phyloP scores from a whole-genome alignment of 2,797 vertebrate species.

The Parambassis ranga region DNA sequence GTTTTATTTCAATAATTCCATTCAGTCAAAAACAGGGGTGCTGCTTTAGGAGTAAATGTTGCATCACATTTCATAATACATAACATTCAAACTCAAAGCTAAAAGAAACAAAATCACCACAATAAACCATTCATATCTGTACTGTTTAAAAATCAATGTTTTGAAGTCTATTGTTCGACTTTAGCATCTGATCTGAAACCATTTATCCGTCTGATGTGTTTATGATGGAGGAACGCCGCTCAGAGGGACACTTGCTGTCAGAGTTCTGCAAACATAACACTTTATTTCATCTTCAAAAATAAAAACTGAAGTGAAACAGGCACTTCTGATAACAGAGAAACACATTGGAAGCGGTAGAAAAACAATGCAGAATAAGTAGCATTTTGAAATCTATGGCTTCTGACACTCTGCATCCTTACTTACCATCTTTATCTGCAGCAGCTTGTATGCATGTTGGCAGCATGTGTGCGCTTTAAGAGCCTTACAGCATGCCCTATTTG shows the following conservation, averaged over 20 bases:
- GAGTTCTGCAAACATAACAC: conserved; percentile 19
- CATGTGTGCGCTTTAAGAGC: conserved; percentile 9
- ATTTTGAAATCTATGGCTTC: conserved; percentile 42
- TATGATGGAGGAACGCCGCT: conserved; percentile 8
- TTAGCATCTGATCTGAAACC: conserved; percentile 30
- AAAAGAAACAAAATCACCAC: too few species aligned
- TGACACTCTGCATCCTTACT: conserved; percentile 34
- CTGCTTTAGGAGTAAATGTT: neutral
- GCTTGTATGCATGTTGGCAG: neutral
- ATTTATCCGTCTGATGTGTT: conserved; percentile 34
- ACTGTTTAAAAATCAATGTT: too few species aligned
- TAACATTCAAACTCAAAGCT: neutral
- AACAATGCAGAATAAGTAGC: conserved; percentile 25
- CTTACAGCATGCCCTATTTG: conserved; percentile 6
- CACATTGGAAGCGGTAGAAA: conserved; percentile 50
- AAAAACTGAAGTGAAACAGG: conserved; percentile 16
- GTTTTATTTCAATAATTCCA: too few species aligned
- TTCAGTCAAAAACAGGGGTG: neutral
- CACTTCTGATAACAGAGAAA: conserved; percentile 42
- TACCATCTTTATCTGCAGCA: conserved; percentile 20
- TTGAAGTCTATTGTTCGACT: neutral
- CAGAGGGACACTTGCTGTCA: conserved; percentile 43
- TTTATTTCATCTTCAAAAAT: conserved; percentile 43
- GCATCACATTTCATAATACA: conserved; percentile 1
- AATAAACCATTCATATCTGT: too few species aligned